Base-by-base conservation (phyloP, 2,797 vertebrate species). In the Melanotaenia nigrans region DNA sequence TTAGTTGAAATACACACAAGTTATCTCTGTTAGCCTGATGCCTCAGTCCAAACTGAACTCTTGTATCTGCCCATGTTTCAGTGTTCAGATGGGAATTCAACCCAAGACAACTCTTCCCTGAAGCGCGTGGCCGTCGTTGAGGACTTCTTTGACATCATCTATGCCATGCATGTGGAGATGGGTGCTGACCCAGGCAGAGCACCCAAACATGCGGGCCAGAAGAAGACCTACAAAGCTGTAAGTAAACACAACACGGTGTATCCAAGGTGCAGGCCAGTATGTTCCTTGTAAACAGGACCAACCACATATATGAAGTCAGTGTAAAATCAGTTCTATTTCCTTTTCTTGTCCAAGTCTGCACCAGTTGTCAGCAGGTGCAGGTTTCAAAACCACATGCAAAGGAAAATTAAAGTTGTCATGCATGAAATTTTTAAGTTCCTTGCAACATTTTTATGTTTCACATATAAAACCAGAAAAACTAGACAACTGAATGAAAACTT, bases 91-190 rank as follows among this genome's bases (percentile, higher is more conserved):
- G 96, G 96, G 72, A 95, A 96, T 87, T 95, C 96, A 63, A 92
- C 96, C 89, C 96, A 97, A 16, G 97, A 97, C 92, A 96, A 96
- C 93, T 96, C 96, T 80, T 96, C 96, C 90, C 95, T 99, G 92
- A 98, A 98, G 93, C 96, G 97, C 1, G 97, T 99, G 14, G 97
- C 97, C 0, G 97, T 99, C 91, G 97, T 99, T 75, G 97, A 99
- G 91, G 97, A 99, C 93, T 99, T 99, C 95, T 99, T 98, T 80
- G 97, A 99, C 95, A 99, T 99, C 95, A 99, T 99, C 91, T 99
- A 99, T 85, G 97, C 97, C 75, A 98, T 98, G 97, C 97, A 99
- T 68, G 97, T 99, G 92, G 97, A 99, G 94, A 97, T 96, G 93
- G 96, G 96, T 0, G 95, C 95, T 0, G 97, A 98, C 87, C 96